These are phyloP conservation scores for Lepidocyrtinus sp. DNA, from an alignment of 2,888 invertebrate genomes.

Conservation along the genomic window DNA sequence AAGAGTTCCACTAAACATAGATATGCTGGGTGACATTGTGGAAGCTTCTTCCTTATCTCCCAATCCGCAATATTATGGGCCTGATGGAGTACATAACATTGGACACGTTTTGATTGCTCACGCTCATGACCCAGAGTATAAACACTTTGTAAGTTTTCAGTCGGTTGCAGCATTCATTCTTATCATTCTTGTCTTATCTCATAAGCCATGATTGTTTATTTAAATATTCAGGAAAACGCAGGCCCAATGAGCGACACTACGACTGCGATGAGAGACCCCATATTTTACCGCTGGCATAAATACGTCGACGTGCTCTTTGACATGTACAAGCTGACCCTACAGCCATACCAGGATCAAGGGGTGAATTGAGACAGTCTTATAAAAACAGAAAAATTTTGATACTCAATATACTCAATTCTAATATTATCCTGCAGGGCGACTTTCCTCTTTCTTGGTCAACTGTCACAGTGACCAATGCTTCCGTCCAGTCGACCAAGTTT, in stretches of 20 bases:
- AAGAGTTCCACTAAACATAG: conserved; percentile 77
- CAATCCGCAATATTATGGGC: conserved; percentile 75
- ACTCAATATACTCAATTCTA: background rate
- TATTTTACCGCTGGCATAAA: conserved; percentile 89
- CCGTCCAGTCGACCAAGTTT: conserved; percentile 71
- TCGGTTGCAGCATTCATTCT: background rate
- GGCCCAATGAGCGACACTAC: conserved; percentile 88
- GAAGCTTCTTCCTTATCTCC: conserved; percentile 78
- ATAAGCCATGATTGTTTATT: background rate
- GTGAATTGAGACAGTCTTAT: conserved; percentile 22
- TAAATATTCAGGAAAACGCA: conserved; percentile 79
- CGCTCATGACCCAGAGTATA: conserved; percentile 86
- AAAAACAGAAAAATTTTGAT: background rate
- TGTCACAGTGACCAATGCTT: conserved; percentile 66
- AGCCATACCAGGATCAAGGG: conserved; percentile 72
- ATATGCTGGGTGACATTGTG: conserved; percentile 85
- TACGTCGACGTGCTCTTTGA: conserved; percentile 80
- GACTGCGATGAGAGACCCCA: conserved; percentile 89
- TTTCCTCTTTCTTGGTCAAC: conserved; percentile 68
- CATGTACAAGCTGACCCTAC: conserved; percentile 80
- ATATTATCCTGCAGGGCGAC: conserved; percentile 33
- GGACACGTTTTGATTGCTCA: conserved; percentile 85
- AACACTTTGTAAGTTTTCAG: background rate
- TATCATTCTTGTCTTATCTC: background rate
- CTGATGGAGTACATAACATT: conserved; percentile 81